Conservation (phyloP, 1,140 invertebrate species). For the Drosophila gunungcola region DNA sequence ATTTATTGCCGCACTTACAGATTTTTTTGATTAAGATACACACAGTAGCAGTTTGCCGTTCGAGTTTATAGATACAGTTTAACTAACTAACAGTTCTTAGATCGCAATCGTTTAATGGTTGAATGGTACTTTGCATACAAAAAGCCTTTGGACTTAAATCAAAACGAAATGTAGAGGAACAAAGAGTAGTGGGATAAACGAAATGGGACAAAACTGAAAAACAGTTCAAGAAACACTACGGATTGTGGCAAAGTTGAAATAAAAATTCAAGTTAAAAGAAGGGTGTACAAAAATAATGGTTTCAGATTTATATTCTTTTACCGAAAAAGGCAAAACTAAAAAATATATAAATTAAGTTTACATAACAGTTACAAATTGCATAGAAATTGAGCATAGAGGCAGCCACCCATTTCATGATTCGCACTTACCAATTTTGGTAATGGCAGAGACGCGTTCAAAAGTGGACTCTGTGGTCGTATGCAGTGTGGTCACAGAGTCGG, state of each 20-base stretch:
- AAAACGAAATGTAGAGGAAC: constrained; percentile 49
- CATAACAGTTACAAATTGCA: constrained; percentile 79
- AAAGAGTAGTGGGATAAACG: constrained; percentile 32
- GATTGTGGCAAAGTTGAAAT: constrained; percentile 58
- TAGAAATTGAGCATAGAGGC: constrained; percentile 47
- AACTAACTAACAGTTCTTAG: constrained; percentile 58
- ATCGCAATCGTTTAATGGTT: constrained; percentile 70
- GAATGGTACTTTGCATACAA: constrained; percentile 83
- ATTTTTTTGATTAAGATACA: constrained; percentile 84
- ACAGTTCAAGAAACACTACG: constrained; percentile 51
- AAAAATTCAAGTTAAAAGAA: constrained; percentile 37
- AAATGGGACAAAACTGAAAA: constrained; percentile 40
- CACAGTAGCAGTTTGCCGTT: constrained; percentile 67
- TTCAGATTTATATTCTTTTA: constrained; percentile 48
- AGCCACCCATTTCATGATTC: constrained; percentile 47
- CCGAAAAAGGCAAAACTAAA: constrained; percentile 72
- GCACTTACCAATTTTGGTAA: constrained; percentile 81
- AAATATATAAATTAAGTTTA: constrained; percentile 67
- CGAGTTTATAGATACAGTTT: constrained; percentile 40
- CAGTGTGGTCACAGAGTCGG: constrained; percentile 73
- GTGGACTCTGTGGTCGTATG: constrained; percentile 80
- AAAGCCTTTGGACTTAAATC: constrained; percentile 79
- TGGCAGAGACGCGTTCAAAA: constrained; percentile 79
- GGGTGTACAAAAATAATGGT: constrained; percentile 64
- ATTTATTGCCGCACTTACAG: constrained; percentile 64